Evolutionary conservation across 1,140 invertebrate species (phyloP).

Genomic region (Phymastichus coffea): DNA sequence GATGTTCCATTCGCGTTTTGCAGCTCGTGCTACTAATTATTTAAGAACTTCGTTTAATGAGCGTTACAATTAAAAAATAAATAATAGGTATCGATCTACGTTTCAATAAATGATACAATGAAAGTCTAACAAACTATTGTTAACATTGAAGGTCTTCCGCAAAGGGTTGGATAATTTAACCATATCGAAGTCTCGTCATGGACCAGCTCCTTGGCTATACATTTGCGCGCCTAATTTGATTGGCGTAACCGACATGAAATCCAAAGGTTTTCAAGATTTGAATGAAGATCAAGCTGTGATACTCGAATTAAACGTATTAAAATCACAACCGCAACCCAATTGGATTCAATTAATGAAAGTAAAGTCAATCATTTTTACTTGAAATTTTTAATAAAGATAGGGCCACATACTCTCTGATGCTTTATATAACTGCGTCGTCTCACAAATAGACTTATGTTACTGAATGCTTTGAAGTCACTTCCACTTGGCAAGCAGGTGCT

Average conservation of each 20-base stretch:
- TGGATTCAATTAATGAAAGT: slow-evolving; percentile 74
- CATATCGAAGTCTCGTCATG: slow-evolving; percentile 54
- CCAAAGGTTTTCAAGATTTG: slow-evolving; percentile 37
- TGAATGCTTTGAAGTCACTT: not conserved
- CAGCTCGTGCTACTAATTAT: no score
- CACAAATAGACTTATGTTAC: slow-evolving; percentile 14
- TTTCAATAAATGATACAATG: no score
- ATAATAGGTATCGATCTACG: no score
- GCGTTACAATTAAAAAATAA: no score
- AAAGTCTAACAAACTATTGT: no score
- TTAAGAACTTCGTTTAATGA: no score
- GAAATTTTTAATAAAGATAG: not conserved
- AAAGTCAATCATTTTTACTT: slow-evolving; percentile 24
- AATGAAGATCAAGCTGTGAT: slow-evolving; percentile 61
- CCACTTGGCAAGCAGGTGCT: slow-evolving; percentile 56
- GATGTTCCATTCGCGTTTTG: no score
- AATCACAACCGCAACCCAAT: slow-evolving; percentile 73
- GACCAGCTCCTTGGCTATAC: slow-evolving; percentile 66
- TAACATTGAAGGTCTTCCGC: slow-evolving; percentile 60
- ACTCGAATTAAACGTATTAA: slow-evolving; percentile 68
- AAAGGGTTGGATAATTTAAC: slow-evolving; percentile 59
- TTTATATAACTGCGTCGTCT: not conserved
- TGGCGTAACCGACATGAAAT: slow-evolving; percentile 28
- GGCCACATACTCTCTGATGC: not conserved
- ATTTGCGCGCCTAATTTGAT: slow-evolving; percentile 66